Conservation (phyloP, 2,113 vertebrate species). For the Leucopsar rothschildi region DNA sequence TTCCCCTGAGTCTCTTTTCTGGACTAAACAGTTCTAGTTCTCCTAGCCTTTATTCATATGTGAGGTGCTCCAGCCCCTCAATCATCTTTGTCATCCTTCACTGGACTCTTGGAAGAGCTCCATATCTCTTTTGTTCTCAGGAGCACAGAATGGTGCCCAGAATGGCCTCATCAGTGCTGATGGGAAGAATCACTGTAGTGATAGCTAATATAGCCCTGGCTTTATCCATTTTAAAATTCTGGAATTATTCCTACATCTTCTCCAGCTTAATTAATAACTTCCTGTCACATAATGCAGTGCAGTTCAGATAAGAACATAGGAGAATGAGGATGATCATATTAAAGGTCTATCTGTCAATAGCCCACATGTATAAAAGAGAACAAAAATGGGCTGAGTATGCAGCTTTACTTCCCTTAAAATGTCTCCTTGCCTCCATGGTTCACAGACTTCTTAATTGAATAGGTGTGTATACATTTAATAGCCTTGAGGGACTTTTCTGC, state of each 20-base stretch:
- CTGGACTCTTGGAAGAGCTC: neutral
- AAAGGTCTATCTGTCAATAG: neutral
- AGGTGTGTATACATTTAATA: neutral
- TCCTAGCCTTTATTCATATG: neutral
- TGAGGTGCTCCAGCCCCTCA: neutral
- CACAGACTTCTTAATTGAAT: neutral
- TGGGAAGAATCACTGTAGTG: neutral
- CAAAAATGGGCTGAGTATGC: neutral
- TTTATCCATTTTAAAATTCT: neutral
- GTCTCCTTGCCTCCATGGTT: neutral
- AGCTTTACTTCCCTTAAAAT: neutral
- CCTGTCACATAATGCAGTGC: neutral
- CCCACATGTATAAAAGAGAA: neutral
- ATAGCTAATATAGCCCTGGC: neutral
- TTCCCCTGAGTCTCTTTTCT: neutral
- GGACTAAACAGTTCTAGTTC: neutral
- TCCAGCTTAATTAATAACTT: neutral
- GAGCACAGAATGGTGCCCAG: neutral
- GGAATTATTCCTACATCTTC: neutral
- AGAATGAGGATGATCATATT: neutral
- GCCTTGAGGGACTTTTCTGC: neutral
- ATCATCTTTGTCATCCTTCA: neutral
- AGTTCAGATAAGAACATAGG: neutral
- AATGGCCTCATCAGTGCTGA: neutral
- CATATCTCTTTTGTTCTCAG: neutral